Percentiles rank a stretch among this genome's conserved stretches.
phyloP scores from a whole-genome alignment of 2,113 vertebrate species.

The Galemys pyrenaicus region DNA sequence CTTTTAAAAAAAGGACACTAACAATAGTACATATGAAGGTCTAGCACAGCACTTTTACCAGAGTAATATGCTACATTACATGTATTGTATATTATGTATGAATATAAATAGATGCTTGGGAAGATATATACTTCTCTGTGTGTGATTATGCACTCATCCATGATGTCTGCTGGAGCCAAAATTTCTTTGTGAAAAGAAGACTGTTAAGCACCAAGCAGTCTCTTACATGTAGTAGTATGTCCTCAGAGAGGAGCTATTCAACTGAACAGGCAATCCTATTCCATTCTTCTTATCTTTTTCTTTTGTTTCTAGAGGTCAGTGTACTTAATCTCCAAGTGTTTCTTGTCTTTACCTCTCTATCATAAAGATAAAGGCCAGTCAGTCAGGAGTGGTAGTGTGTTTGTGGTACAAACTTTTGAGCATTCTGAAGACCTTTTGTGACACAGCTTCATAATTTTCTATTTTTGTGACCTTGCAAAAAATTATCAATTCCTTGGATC shows the following conservation, averaged over 20 bases:
- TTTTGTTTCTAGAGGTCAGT: background rate
- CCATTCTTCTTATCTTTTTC: background rate
- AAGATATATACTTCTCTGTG: too few relatives aligned
- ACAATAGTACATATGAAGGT: too few relatives aligned
- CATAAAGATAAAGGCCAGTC: background rate
- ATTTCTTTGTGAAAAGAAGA: background rate
- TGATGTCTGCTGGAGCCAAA: background rate
- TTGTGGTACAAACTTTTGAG: background rate
- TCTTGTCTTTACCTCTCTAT: background rate
- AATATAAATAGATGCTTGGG: too few relatives aligned
- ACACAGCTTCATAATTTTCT: background rate
- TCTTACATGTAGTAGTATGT: background rate
- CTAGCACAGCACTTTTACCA: too few relatives aligned
- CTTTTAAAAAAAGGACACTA: too few relatives aligned
- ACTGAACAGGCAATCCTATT: background rate
- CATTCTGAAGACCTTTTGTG: background rate
- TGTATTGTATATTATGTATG: too few relatives aligned
- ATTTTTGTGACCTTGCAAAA: background rate
- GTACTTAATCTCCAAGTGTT: background rate
- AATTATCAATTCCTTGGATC: background rate
- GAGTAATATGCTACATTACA: too few relatives aligned
- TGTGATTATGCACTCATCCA: background rate
- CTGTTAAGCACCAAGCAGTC: background rate
- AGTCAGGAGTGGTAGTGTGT: background rate
- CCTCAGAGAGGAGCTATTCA: background rate